Percentiles rank a stretch among this genome's conserved stretches.
Evolutionary conservation across 2,797 vertebrate species (phyloP).

Genomic region (Syngnathus rostellatus): DNA sequence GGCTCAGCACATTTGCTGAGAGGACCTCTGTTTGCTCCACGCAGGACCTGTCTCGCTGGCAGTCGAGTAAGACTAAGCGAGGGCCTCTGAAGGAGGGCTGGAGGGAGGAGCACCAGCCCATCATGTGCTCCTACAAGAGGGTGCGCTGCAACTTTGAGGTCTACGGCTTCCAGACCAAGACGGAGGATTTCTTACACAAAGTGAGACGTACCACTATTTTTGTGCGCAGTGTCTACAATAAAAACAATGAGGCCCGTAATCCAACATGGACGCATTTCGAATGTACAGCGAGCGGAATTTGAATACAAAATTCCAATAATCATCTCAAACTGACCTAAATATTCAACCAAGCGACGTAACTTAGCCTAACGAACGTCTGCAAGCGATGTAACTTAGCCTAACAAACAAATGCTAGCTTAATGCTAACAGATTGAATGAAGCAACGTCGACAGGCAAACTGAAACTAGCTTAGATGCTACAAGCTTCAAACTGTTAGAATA

Average conservation of each 20-base stretch:
- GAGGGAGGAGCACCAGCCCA: conserved; percentile 58
- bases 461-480: no score
- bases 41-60: conserved; percentile 73
- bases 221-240: no score
- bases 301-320: background rate
- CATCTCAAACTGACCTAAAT: no score
- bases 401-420: no score
- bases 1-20: conserved; percentile 43
- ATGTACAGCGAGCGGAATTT: conserved; percentile 19
- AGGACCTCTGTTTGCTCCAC: conserved; percentile 26
- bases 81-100: conserved; percentile 72
- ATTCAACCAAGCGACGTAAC: no score
- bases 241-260: no score
- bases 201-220: conserved; percentile 39
- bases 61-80: conserved; percentile 68
- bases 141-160: conserved; percentile 76
- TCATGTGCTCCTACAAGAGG: conserved; percentile 82
- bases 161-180: conserved; percentile 74
- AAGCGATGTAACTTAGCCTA: no score
- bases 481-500: no score
- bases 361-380: no score
- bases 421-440: no score
- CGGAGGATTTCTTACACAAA: conserved; percentile 74
- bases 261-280: background rate
- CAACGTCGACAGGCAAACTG: no score